Evolutionary conservation across 92 coral and sea anemone genomes (phyloP).

Genomic region (Parazoanthus darwini): DNA sequence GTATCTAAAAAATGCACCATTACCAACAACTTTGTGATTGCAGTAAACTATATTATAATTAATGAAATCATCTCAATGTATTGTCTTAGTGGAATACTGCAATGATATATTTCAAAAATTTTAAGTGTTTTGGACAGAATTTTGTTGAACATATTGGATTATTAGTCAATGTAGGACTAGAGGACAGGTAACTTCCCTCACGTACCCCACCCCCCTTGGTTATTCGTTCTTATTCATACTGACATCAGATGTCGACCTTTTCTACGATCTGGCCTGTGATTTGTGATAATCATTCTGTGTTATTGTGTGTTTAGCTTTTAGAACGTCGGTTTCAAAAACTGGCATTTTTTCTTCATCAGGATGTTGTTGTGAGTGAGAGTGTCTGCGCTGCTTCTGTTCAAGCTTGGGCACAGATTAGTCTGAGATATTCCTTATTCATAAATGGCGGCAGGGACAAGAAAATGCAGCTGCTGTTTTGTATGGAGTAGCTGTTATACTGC

Average conservation of each 20-base stretch:
- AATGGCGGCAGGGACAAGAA: too few relatives aligned
- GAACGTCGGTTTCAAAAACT: constrained; percentile 92
- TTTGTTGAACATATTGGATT: constrained; percentile 19
- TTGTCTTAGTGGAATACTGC: constrained; percentile 23
- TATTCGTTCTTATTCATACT: constrained; percentile 38
- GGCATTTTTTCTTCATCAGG: constrained; percentile 47
- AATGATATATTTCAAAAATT: constrained; percentile 19
- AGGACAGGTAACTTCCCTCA: constrained; percentile 67
- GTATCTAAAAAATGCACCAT: background rate
- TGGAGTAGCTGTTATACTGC: background rate
- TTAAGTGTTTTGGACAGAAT: constrained; percentile 18
- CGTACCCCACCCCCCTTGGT: constrained; percentile 70
- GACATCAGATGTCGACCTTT: constrained; percentile 47
- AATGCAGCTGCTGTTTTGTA: background rate
- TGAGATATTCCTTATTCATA: too few relatives aligned
- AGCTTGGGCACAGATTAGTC: background rate
- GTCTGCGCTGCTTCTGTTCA: background rate
- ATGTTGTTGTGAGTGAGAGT: constrained; percentile 27
- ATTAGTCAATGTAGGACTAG: constrained; percentile 45
- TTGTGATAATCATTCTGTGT: constrained; percentile 34
- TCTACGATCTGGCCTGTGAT: constrained; percentile 40
- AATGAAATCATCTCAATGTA: background rate
- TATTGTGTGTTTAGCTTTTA: constrained; percentile 51
- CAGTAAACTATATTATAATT: background rate
- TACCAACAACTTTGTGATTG: background rate